Evolutionary conservation across 2,888 invertebrate genomes (phyloP).

Genomic region (Caenorhabditis angaria): DNA sequence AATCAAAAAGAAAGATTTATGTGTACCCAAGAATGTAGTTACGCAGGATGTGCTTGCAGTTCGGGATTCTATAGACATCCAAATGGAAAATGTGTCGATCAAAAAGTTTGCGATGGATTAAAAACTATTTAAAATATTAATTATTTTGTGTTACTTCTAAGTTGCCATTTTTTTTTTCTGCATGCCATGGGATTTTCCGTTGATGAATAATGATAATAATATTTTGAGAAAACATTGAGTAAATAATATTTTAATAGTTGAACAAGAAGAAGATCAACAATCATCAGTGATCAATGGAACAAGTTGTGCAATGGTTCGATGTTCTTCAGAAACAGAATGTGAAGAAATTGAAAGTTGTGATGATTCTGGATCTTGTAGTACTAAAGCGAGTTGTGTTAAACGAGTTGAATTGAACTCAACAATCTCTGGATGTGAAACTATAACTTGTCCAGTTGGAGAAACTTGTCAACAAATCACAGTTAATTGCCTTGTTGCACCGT

Average conservation of each 20-base stretch:
- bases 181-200: background rate
- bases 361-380: background rate
- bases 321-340: constrained; percentile 12
- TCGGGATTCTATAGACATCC: constrained; percentile 16
- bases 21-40: constrained; percentile 9
- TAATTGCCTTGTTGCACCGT: constrained; percentile 18
- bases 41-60: constrained; percentile 19
- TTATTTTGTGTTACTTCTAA: constrained; percentile 4
- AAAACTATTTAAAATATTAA: background rate
- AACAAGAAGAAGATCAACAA: background rate
- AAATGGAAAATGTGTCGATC: constrained; percentile 19
- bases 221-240: constrained; percentile 3
- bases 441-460: constrained; percentile 13
- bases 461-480: constrained; percentile 19
- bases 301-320: constrained; percentile 10
- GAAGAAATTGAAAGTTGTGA: background rate
- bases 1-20: background rate
- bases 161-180: background rate
- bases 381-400: background rate
- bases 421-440: constrained; percentile 9
- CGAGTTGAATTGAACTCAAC: background rate
- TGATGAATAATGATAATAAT: constrained; percentile 2
- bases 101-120: constrained; percentile 13
- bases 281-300: background rate
- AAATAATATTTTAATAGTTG: constrained; percentile 10